Evolutionary conservation across 2,113 vertebrate genomes (phyloP).

Genomic region (Sitta europaea): DNA sequence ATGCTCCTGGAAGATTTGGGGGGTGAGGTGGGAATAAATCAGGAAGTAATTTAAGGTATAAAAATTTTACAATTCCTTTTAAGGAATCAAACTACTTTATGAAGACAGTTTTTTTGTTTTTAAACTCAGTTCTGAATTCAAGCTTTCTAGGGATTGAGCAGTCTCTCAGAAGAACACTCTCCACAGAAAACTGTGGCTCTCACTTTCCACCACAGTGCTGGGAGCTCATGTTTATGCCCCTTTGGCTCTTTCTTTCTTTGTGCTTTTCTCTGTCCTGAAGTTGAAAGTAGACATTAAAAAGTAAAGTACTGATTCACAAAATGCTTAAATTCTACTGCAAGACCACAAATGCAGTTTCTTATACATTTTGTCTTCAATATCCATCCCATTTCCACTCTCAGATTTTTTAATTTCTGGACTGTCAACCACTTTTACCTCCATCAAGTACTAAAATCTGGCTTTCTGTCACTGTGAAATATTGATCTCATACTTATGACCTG

Average conservation of each 20-base stretch:
- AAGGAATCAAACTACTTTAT: neutral
- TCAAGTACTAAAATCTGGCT: neutral
- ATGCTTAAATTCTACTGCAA: conserved; percentile 25
- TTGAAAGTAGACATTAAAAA: conserved; percentile 41
- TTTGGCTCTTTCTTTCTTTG: neutral
- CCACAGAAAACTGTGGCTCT: neutral
- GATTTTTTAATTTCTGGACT: conserved; percentile 7
- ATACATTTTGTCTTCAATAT: neutral
- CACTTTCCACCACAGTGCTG: neutral
- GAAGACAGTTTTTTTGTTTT: neutral
- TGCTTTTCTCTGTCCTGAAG: neutral
- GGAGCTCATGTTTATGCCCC: neutral
- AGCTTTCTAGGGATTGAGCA: neutral
- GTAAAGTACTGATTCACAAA: conserved; percentile 28
- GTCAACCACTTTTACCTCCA: neutral
- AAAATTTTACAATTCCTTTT: neutral
- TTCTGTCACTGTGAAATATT: neutral
- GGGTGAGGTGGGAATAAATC: neutral
- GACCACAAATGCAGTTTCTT: neutral
- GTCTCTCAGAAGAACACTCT: accelerated
- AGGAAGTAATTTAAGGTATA: neutral
- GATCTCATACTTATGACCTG: neutral
- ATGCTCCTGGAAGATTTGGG: neutral
- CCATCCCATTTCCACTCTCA: neutral
- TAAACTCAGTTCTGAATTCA: neutral